phyloP scores from a whole-genome alignment of 2,888 invertebrate species.

The Beris morrisii region DNA sequence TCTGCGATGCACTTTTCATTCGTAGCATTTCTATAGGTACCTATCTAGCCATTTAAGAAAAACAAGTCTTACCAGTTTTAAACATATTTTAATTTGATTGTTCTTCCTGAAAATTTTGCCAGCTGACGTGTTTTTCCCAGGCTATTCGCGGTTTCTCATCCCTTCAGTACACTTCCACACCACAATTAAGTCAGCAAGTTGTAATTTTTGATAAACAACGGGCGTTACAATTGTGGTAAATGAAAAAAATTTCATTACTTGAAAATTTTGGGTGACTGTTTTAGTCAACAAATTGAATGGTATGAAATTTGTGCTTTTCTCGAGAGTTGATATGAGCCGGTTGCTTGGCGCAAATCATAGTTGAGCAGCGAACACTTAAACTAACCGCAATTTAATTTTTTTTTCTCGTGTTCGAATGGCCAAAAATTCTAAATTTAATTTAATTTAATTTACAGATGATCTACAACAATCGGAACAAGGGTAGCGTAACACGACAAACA shows the following conservation, averaged over 20 bases:
- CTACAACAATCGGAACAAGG: constrained; percentile 83
- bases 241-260: constrained; percentile 10
- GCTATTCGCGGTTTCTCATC: no score
- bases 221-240: constrained; percentile 34
- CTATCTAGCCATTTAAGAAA: no score
- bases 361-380: constrained; percentile 22
- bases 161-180: background rate
- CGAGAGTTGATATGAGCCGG: constrained; percentile 24
- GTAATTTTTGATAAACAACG: constrained; percentile 36
- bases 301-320: constrained; percentile 33
- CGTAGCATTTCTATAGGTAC: no score
- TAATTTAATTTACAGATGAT: constrained; percentile 48
- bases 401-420: no score
- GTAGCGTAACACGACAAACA: constrained; percentile 83
- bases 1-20: no score
- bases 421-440: constrained; percentile 32
- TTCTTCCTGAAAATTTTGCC: no score
- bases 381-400: no score
- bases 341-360: constrained; percentile 11
- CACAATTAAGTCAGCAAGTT: constrained; percentile 52
- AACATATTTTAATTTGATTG: no score
- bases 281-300: constrained; percentile 42
- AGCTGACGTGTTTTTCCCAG: no score
- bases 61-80: no score
- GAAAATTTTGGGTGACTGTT: constrained; percentile 45